Evolutionary conservation across 2,113 vertebrate genomes (phyloP), one percentile per base, ranked within the genome.

Genomic region (Harpagus bidentatus): DNA sequence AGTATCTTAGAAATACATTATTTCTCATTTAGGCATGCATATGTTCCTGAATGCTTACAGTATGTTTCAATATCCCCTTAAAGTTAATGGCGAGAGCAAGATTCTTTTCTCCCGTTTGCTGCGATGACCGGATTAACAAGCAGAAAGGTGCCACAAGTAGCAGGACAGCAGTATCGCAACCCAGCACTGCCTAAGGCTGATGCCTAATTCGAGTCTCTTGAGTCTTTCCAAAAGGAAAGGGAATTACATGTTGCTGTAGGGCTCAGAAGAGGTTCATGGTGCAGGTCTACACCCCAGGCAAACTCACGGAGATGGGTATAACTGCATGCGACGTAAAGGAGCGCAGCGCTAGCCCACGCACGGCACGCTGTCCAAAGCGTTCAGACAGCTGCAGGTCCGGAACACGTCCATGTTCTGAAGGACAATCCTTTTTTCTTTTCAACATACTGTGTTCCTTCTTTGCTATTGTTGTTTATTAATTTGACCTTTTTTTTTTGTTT

Each of bases 101-200:
- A 69, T 42, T 52, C 8, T 87, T 72, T 52, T 53, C 36, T 52
- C 48, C 17, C 48, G 13, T 73, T 42, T 61, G 31, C 34, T 3
- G 3, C 7, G 40, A 25, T 71, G 38, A n/a, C 17, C 0, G 1
- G 26, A 55, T 76, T 40, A 82, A 47, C 16, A 21, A 23, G n/a
- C 40, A 45, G 55, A n/a, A 66, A 70, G 8, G 19, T 55, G n/a
- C 23, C 36, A 13, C 2, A 25, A 87, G 32, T 11, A 74, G 55
- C 61, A 84, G 55, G n/a, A 69, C 3, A 38, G 16, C 4, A 59
- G 23, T 9, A 16, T 2, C 1, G 0, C 18, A 80, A 48, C n/a
- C 20, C 56, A 79, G 55, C 56, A 14, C 28, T 45, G 34, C 45
- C n/a, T 9, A 26, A 21, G n/a, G 19, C 56, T 96, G 56, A 43